Percentiles rank a stretch among this genome's conserved stretches.
Conservation (phyloP, 2,797 vertebrate genomes). For the Poeciliopsis presidionis region DNA sequence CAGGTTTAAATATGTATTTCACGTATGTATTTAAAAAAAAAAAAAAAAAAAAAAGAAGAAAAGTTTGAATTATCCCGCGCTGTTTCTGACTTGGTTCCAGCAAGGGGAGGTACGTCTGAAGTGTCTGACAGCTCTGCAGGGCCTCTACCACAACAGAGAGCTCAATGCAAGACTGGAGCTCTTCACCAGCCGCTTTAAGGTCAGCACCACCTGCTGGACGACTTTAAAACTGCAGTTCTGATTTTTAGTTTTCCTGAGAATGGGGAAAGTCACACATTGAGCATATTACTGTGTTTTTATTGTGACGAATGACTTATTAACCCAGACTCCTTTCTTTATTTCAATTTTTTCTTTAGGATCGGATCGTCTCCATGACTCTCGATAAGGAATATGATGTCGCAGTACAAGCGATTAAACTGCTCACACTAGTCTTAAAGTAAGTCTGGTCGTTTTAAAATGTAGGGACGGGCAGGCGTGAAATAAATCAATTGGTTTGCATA, state of each 20-base stretch:
- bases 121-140: constrained; percentile 98
- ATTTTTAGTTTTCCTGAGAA: background rate
- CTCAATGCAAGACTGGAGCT: constrained; percentile 98
- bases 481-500: background rate
- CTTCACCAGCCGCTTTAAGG: constrained; percentile 99
- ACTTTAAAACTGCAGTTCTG: constrained; percentile 17
- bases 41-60: background rate
- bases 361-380: constrained; percentile 99
- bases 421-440: constrained; percentile 99
- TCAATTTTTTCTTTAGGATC: constrained; percentile 82
- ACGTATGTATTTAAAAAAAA: background rate
- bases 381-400: constrained; percentile 99
- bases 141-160: constrained; percentile 98
- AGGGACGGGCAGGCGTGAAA: background rate
- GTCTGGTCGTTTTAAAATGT: constrained; percentile 59
- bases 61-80: background rate
- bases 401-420: constrained; percentile 99
- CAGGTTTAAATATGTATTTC: background rate
- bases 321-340: background rate
- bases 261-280: background rate
- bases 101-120: constrained; percentile 99
- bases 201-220: constrained; percentile 78
- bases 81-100: constrained; percentile 68
- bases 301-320: background rate
- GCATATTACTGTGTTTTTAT: background rate